Evolutionary conservation across 2,797 vertebrate species (phyloP).

Genomic region (Numenius phaeopus): DNA sequence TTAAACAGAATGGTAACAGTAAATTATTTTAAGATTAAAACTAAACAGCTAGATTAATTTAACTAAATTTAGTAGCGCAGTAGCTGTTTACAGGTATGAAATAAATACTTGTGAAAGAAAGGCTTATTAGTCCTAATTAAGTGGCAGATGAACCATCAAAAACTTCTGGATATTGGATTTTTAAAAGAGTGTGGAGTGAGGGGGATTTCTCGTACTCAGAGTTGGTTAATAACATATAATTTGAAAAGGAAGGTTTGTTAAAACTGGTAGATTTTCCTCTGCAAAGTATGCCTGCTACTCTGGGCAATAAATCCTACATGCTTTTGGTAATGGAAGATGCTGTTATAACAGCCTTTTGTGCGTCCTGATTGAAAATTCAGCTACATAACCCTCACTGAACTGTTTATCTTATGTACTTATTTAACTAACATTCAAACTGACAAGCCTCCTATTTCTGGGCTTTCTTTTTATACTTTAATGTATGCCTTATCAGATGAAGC

Average conservation of each 20-base stretch:
- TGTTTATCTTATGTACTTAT: conserved; percentile 87
- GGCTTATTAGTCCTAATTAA: background rate
- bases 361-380: conserved; percentile 82
- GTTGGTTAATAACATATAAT: background rate
- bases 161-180: background rate
- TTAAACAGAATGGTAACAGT: background rate
- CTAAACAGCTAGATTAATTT: background rate
- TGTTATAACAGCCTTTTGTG: conserved; percentile 67
- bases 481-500: conserved; percentile 81
- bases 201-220: background rate
- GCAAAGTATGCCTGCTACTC: conserved; percentile 31
- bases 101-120: conserved; percentile 4
- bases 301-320: conserved; percentile 61
- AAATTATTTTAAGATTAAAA: conserved; percentile 13
- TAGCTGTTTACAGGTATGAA: background rate
- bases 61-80: background rate
- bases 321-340: conserved; percentile 61
- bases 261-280: conserved; percentile 27
- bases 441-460: conserved; percentile 82
- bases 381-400: conserved; percentile 84
- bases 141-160: background rate
- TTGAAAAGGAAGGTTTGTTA: background rate
- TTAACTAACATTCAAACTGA: conserved; percentile 88
- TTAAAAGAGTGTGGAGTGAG: background rate
- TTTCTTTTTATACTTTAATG: conserved; percentile 83